Evolutionary conservation across 2,888 invertebrate genomes (phyloP).

Genomic region (Trypoxylon attenuatum): DNA sequence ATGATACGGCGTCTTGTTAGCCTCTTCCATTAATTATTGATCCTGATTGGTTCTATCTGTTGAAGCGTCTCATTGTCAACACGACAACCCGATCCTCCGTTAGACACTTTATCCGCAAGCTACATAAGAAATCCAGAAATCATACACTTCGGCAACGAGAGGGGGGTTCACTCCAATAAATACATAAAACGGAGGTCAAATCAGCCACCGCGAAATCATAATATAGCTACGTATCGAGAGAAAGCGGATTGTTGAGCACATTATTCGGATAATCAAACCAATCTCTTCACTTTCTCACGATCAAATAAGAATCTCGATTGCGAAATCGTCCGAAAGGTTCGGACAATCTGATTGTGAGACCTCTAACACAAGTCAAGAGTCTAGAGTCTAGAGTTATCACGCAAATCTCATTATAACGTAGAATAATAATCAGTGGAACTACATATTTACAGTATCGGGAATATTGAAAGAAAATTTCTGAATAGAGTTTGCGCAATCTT

Average conservation of each 20-base stretch:
- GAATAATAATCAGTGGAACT: no score
- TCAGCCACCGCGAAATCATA: background rate
- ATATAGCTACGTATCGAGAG: background rate
- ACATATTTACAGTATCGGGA: constrained; percentile 17
- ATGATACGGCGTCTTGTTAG: no score
- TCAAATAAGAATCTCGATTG: constrained; percentile 24
- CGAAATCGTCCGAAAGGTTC: constrained; percentile 28
- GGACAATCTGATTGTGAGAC: no score
- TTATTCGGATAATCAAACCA: constrained; percentile 25
- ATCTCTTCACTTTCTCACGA: constrained; percentile 32
- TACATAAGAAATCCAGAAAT: no score
- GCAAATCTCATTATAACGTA: constrained; percentile 34
- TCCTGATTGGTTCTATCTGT: no score
- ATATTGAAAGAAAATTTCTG: constrained; percentile 13
- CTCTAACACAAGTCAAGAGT: no score
- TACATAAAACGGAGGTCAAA: background rate
- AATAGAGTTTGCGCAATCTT: constrained; percentile 37
- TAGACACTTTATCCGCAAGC: no score
- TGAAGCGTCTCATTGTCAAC: no score
- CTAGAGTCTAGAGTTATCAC: constrained; percentile 34
- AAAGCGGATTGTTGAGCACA: constrained; percentile 12
- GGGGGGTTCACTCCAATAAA: no score
- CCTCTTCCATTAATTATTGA: no score
- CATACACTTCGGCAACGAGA: no score
- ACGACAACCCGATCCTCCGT: no score